These are phyloP conservation scores for Drosophila aldrichi DNA, from an alignment of 2,888 invertebrate species.

Conservation along the genomic window DNA sequence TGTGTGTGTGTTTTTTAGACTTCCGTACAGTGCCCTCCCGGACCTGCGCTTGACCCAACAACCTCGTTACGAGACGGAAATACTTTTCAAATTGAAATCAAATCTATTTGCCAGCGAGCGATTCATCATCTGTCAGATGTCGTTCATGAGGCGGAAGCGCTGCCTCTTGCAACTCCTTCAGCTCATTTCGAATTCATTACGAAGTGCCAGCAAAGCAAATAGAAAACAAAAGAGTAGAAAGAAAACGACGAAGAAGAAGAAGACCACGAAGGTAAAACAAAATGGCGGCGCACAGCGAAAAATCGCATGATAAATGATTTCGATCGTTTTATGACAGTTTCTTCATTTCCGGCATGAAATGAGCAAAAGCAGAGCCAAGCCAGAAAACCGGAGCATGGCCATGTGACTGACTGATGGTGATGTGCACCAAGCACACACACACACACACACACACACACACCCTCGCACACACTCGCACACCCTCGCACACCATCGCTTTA, in stretches of 20 bases:
- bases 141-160: conserved; percentile 41
- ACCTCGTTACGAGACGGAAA: conserved; percentile 69
- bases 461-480: too few species aligned
- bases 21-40: conserved; percentile 18
- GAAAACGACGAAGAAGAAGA: conserved; percentile 4
- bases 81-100: conserved; percentile 57
- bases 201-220: conserved; percentile 20
- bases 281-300: conserved; percentile 61
- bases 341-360: conserved; percentile 83
- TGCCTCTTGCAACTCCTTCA: conserved; percentile 38
- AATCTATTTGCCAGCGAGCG: conserved; percentile 49
- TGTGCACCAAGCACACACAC: conserved; percentile 17
- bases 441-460: background rate
- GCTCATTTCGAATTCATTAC: conserved; percentile 59
- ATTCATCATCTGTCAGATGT: conserved; percentile 46
- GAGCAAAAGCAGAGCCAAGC: conserved; percentile 56
- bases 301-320: conserved; percentile 83
- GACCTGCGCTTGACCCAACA: conserved; percentile 28
- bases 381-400: conserved; percentile 50
- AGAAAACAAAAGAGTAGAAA: conserved; percentile 5
- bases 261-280: conserved; percentile 40
- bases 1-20: background rate
- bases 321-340: conserved; percentile 84
- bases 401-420: conserved; percentile 55
- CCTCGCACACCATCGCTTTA: conserved; percentile 1